Evolutionary conservation across 2,888 invertebrate species (phyloP), one percentile per base, ranked within the genome.

Genomic region (Chelonus formosanus): DNA sequence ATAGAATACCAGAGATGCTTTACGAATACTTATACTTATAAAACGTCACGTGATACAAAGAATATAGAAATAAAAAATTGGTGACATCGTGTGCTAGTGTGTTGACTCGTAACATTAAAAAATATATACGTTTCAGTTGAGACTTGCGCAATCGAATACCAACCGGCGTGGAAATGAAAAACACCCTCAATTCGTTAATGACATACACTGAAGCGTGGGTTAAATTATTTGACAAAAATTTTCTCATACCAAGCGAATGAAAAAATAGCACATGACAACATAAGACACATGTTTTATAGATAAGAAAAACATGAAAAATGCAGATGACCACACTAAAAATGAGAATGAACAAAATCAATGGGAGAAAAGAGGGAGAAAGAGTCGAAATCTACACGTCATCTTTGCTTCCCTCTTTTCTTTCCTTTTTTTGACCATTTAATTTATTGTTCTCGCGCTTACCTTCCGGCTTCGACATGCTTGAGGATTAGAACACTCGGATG

Each of bases 401-500:
- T 40, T 40, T 5, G 6, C 40, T 6, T 40, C 40, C 40, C 40
- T 5, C 40, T 40, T 40, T 40, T 6, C 40, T 40, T 1, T 6
- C 4, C 6, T 5, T 40, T 40, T 3, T 40, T 40, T 1, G 3
- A 40, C 4, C 6, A 40, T 4, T 40, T 5, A 40, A 40, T 40
- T 6, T 40, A 40, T 40, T 6, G 4, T 40, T 40, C 40, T 40
- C 40, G 36, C 8, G 76, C 79, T 80, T 73, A 86, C 86, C 86
- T 92, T 91, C 74, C 91, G 86, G 73, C 89, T 90, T 71, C 91
- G 88, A 82, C 88, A 87, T 76, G 87, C 82, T 75, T 86, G 86
- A 50, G 88, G 84, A 80, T 88, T 88, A 6, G 92, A 90, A 76
- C 90, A 89, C 85, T 94, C 94, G 5, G 93, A 93, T 52, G 90